Base-by-base conservation (phyloP, 2,888 invertebrate species). In the Argyresthia albistria region DNA sequence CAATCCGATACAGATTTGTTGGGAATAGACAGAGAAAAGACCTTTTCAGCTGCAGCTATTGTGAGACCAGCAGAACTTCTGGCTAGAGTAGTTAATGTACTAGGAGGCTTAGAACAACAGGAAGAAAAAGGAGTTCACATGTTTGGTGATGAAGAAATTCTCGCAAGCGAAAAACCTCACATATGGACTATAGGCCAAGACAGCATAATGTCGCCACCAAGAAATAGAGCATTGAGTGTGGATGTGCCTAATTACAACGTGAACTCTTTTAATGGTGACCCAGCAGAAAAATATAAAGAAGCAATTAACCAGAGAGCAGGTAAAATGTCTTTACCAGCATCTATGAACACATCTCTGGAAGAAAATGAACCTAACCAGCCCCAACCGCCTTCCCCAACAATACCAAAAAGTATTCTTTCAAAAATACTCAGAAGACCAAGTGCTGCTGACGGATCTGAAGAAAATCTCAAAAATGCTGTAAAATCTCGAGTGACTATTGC, bases 1-100 rank as follows among this genome's bases (percentile, higher is more conserved):
- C 91, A 92, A 58, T 95, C 95, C 0, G 95, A 96, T 61, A 93
- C 93, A 0, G 95, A 95, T 73, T 81, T 96, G 46, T 89, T 91
- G 55, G 90, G 91, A 45, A 94, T 95, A 58, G 94, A 96, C 70
- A 92, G 92, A 64, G 92, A 92, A 59, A 92, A 91, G 57, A 95
- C 95, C 0, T 94, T 94, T 66, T 91, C 91, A 15, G 90, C 91
- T 1, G 90, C 91, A 56, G 92, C 92, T 9, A 89, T 93, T 58
- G 90, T 94, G 0, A 92, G 93, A 64, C 94, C 94, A 8, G 92
- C 92, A 7, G 93, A 94, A 66, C 70, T 96, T 1, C 70, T 95
- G 53, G 92, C 93, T 0, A 90, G 93, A 69, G 91, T 96, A 46
- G 94, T 95, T 0, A 92, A 93, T 62, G 93, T 95, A 10, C 74